These are phyloP conservation scores for Euwallacea similis DNA, from an alignment of 1,140 invertebrate species.

Conservation along the genomic window DNA sequence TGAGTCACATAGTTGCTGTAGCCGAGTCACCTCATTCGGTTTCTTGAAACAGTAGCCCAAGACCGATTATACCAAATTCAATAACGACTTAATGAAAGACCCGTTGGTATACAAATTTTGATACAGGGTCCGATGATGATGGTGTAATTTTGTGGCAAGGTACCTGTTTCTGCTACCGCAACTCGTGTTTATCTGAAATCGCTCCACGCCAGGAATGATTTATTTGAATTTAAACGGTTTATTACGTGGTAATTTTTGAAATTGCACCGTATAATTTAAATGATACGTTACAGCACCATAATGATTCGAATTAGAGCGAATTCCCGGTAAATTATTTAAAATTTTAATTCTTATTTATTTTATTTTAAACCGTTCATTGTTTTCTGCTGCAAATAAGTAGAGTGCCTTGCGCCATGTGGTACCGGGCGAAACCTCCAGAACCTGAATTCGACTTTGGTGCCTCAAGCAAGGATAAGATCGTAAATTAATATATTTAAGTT, in stretches of 20 bases:
- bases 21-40: background rate
- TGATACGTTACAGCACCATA: background rate
- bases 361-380: background rate
- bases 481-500: slow-evolving; percentile 53
- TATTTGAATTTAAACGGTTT: slow-evolving; percentile 34
- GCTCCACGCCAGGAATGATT: slow-evolving; percentile 23
- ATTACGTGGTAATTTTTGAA: slow-evolving; percentile 27
- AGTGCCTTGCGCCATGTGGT: background rate
- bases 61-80: slow-evolving; percentile 21
- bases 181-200: slow-evolving; percentile 28
- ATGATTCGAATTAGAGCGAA: slow-evolving; percentile 2
- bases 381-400: background rate
- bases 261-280: slow-evolving; percentile 11
- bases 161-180: slow-evolving; percentile 29
- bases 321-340: slow-evolving; percentile 6
- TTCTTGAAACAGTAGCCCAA: slow-evolving; percentile 12
- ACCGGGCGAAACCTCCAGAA: background rate
- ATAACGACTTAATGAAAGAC: slow-evolving; percentile 33
- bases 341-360: slow-evolving; percentile 7
- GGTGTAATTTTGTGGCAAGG: slow-evolving; percentile 30
- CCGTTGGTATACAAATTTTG: slow-evolving; percentile 25
- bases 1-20: slow-evolving; percentile 20
- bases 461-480: slow-evolving; percentile 47
- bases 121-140: slow-evolving; percentile 25
- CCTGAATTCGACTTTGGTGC: slow-evolving; percentile 22